These are phyloP conservation scores for Microctenopoma lineatum DNA, from an alignment of 2,797 vertebrate genomes.

Conservation along the genomic window DNA sequence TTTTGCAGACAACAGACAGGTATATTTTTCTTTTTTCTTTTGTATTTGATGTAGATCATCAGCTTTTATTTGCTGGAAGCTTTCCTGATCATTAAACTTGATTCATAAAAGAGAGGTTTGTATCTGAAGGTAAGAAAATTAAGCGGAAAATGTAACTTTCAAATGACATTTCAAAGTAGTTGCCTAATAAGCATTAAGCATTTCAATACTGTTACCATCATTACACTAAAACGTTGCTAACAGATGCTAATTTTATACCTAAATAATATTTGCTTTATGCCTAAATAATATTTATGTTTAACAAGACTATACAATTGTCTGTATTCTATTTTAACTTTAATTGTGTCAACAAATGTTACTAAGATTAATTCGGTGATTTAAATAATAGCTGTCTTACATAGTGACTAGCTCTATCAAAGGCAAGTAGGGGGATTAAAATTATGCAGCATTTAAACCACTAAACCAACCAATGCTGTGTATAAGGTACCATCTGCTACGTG, in stretches of 20 bases:
- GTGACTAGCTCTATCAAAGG: slow-evolving; percentile 1
- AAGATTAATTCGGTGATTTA: too few relatives aligned
- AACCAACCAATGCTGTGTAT: slow-evolving; percentile 10
- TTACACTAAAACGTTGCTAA: background rate
- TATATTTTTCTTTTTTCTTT: background rate
- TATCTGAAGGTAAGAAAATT: slow-evolving; percentile 1
- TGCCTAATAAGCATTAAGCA: background rate
- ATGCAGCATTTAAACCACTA: slow-evolving; percentile 7
- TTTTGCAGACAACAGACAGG: slow-evolving; percentile 17
- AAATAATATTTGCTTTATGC: background rate
- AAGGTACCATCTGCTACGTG: slow-evolving; percentile 51
- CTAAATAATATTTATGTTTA: too few relatives aligned
- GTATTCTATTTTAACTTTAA: background rate
- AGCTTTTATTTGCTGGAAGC: background rate
- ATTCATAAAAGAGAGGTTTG: background rate
- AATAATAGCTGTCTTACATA: background rate
- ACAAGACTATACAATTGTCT: background rate
- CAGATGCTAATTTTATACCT: background rate
- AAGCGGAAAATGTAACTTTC: background rate
- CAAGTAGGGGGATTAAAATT: slow-evolving; percentile 26
- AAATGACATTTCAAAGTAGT: background rate
- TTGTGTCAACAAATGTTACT: background rate
- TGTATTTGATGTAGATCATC: background rate
- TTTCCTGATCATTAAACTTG: background rate
- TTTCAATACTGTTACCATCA: background rate